Evolutionary conservation across 1,140 invertebrate species (phyloP).

Genomic region (Diploscapter pachys): DNA sequence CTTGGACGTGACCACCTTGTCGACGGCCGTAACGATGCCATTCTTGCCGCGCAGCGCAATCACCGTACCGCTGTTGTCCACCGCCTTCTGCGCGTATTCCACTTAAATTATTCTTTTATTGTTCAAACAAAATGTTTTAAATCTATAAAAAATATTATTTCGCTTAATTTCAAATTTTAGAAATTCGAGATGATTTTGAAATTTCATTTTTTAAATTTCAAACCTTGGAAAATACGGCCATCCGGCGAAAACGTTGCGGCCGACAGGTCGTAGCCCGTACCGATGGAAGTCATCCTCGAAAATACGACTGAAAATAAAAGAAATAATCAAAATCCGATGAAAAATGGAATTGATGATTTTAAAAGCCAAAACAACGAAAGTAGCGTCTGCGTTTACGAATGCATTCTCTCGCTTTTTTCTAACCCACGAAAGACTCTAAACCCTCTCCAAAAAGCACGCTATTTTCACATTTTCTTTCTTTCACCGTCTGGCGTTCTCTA

Average conservation of each 20-base stretch:
- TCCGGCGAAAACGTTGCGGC: constrained; percentile 99
- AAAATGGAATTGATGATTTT: no score
- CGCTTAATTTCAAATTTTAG: neutral
- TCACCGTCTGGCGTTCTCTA: no score
- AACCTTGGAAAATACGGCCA: constrained; percentile 65
- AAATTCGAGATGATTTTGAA: neutral
- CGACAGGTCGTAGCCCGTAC: constrained; percentile 87
- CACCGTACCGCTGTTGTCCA: constrained; percentile 96
- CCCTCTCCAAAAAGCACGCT: no score
- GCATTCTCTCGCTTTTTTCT: no score
- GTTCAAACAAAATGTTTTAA: constrained; percentile 1
- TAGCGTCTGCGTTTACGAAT: no score
- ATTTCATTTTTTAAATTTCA: neutral
- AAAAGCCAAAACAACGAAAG: no score
- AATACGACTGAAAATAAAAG: no score
- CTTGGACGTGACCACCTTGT: constrained; percentile 95
- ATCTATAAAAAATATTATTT: neutral
- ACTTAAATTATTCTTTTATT: constrained; percentile 93
- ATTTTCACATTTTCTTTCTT: no score
- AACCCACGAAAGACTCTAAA: no score
- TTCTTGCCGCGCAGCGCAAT: constrained; percentile 90
- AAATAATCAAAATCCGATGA: no score
- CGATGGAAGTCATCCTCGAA: constrained; percentile 82
- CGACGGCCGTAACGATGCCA: constrained; percentile 92
- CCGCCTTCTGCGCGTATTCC: constrained; percentile 98